A percentile compares a stretch with the other conserved stretches of the same genome.
Evolutionary conservation across 53 echinoderm and acorn worm genomes (phyloP).

Genomic region (Holothuria leucospilota): DNA sequence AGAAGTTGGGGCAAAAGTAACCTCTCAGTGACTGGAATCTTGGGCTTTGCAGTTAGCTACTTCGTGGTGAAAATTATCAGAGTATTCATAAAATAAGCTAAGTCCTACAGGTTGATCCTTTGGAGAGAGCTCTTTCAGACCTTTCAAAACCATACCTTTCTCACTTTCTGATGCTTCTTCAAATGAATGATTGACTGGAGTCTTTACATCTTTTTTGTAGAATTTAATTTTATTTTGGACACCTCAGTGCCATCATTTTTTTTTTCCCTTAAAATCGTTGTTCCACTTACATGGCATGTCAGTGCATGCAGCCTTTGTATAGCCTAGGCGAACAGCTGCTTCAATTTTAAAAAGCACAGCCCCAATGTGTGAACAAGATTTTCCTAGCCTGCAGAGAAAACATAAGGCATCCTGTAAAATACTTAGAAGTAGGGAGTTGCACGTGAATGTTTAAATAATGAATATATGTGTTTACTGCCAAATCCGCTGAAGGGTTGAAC

Average conservation of each 20-base stretch:
- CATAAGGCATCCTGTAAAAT: too few species aligned
- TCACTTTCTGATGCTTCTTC: too few species aligned
- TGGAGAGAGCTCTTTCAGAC: conserved; percentile 20
- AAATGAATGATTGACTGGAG: too few species aligned
- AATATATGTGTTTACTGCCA: too few species aligned
- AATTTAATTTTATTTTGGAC: background rate
- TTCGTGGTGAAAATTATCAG: conserved; percentile 24
- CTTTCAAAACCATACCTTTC: background rate
- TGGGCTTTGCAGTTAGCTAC: conserved; percentile 19
- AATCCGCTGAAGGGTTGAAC: too few species aligned
- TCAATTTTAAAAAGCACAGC: conserved; percentile 28
- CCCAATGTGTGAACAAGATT: conserved; percentile 17
- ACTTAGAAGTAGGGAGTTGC: too few species aligned
- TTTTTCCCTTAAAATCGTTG: background rate
- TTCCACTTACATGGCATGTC: conserved; percentile 28
- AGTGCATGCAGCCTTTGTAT: background rate
- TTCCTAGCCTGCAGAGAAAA: conserved; percentile 14
- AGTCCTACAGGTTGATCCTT: conserved; percentile 48
- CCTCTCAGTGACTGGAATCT: conserved; percentile 22
- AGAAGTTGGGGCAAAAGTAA: conserved; percentile 4
- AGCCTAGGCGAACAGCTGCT: background rate
- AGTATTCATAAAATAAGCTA: conserved; percentile 42
- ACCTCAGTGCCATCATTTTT: background rate
- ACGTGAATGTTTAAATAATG: too few species aligned
- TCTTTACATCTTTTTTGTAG: too few species aligned